phyloP scores from a whole-genome alignment of 2,888 invertebrate genomes.

The Pharmacophagus antenor region DNA sequence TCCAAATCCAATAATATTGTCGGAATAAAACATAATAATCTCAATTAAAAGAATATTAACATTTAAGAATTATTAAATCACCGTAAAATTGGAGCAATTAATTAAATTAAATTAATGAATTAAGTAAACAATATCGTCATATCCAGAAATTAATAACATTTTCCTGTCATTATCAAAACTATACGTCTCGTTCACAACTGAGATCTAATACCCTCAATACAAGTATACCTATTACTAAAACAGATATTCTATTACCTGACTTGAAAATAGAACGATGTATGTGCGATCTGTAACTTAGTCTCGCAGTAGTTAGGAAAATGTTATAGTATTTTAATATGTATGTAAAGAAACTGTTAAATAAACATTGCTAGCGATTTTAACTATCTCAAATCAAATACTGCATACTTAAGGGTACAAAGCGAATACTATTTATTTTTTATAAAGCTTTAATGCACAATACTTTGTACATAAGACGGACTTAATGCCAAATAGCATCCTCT shows the following conservation, averaged over 20 bases:
- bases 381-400: neutral
- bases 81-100: no score
- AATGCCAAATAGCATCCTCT: no score
- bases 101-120: neutral
- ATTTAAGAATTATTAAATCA: no score
- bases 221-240: conserved; percentile 57
- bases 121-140: neutral
- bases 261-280: conserved; percentile 38
- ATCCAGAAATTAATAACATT: conserved; percentile 67
- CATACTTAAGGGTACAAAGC: no score
- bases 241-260: conserved; percentile 42
- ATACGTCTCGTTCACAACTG: conserved; percentile 49
- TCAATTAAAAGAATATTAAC: no score
- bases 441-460: no score
- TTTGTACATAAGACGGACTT: no score
- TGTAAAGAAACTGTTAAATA: neutral
- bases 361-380: neutral
- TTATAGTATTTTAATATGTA: neutral
- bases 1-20: neutral
- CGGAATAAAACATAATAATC: neutral
- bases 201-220: conserved; percentile 61
- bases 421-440: neutral
- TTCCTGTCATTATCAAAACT: conserved; percentile 47
- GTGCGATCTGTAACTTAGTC: conserved; percentile 52
- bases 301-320: neutral